A percentile compares a stretch with the other conserved stretches of the same genome.
Conservation (phyloP, 2,888 invertebrate genomes). For the Lamellibrachia columna region DNA sequence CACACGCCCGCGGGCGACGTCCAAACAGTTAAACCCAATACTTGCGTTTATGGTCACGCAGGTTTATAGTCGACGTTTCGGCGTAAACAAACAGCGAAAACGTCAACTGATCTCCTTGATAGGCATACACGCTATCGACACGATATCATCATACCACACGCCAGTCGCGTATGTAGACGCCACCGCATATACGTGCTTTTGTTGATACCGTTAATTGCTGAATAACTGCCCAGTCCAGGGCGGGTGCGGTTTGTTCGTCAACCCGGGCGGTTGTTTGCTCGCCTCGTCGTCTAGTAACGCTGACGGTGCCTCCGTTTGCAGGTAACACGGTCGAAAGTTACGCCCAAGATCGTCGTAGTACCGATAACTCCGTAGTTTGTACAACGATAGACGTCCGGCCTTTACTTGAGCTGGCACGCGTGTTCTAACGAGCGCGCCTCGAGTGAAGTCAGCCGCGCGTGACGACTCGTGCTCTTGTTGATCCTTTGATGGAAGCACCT, state of each 20-base stretch:
- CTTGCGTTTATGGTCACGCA: neutral
- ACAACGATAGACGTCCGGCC: neutral
- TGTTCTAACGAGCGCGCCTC: neutral
- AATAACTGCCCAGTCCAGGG: neutral
- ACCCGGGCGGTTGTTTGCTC: neutral
- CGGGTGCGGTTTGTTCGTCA: neutral
- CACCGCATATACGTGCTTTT: neutral
- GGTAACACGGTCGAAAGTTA: neutral
- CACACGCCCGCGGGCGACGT: neutral
- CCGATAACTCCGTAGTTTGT: neutral
- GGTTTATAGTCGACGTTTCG: neutral
- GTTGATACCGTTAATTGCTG: neutral
- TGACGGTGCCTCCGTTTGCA: neutral
- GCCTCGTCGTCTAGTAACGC: neutral
- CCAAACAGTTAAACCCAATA: neutral
- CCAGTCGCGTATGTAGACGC: neutral
- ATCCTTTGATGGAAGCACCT: neutral
- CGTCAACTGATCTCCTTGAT: neutral
- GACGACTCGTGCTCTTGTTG: neutral
- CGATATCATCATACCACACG: neutral
- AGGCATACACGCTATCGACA: neutral
- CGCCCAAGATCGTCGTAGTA: neutral
- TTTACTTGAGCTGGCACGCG: neutral
- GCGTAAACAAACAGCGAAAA: neutral
- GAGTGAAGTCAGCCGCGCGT: neutral